Base-by-base conservation (phyloP, 2,797 vertebrate species). In the Sebastiscus tertius region DNA sequence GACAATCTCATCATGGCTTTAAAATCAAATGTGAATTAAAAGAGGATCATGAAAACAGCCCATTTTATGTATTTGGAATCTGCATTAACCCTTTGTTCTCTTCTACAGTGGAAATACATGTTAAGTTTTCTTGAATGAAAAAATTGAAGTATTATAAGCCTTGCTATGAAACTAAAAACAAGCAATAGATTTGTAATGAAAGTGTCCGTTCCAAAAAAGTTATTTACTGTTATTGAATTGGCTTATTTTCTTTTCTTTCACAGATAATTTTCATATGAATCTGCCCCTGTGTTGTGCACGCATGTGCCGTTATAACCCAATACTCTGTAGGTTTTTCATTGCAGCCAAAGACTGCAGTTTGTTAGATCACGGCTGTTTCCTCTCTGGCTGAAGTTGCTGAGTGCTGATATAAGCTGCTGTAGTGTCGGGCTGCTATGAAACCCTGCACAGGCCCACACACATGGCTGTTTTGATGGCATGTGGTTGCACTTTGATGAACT, bases 211-310 rank as follows among this genome's bases (percentile, higher is more conserved):
- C 66, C 59, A 74, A 81, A 89, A 89, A 80, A 52, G 56, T 72
- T 62, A 67, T 73, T 75, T 54, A 79, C 46, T 81, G 74, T 90
- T 88, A 83, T 58, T 81, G 29, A 79, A 87, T 73, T 78, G 61
- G 83, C 67, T 91, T 31, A 13, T 6, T 91, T 93, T 92, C 90
- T 92, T 92, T 92, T 87, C 87, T 89, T 92, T 87, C 81, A 91
- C 76, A 65, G 69, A 90, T 81, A 82, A 89, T 87, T 93, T 91
- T 93, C 84, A 88, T 81, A 82, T 84, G 61, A 87, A 60, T 67
- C 73, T 87, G 80, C 70, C 77, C 74, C 81, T 26, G 42, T 77
- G 66, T 78, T 83, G 79, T 62, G 31, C 85, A 88, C 56, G 76
- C 86, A 87, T 84, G 85, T 88, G 87, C 83, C 36, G 22, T 55